Percentiles rank a stretch among this genome's conserved stretches.
Conservation (phyloP, 2,888 invertebrate species). For the Theretra japonica region DNA sequence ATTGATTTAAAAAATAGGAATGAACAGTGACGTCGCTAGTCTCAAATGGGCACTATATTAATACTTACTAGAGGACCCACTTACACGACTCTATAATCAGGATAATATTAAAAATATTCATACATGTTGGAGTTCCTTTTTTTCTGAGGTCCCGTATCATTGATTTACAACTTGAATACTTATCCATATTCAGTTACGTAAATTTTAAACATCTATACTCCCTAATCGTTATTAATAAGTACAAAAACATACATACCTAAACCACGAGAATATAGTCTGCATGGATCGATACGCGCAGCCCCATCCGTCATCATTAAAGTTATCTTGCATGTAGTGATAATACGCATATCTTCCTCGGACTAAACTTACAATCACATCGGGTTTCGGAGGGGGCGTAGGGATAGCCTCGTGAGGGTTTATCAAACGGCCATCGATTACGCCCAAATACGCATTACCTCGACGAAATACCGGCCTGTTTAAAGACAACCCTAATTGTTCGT, state of each 20-base stretch:
- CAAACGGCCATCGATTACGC: slow-evolving; percentile 84
- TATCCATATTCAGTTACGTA: too few species aligned
- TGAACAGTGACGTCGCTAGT: too few species aligned
- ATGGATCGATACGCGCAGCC: slow-evolving; percentile 99
- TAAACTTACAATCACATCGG: slow-evolving; percentile 67
- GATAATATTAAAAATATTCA: too few species aligned
- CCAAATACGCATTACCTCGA: slow-evolving; percentile 86
- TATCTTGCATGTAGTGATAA: slow-evolving; percentile 98
- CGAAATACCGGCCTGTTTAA: slow-evolving; percentile 90
- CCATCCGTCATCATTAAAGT: slow-evolving; percentile 98
- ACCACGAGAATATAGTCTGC: slow-evolving; percentile 99
- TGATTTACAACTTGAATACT: too few species aligned
- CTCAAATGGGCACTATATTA: too few species aligned
- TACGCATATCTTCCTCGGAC: slow-evolving; percentile 96
- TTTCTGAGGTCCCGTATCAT: too few species aligned
- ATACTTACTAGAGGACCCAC: too few species aligned
- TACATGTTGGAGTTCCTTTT: too few species aligned
- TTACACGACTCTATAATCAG: too few species aligned
- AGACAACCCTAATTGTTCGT: slow-evolving; percentile 88
- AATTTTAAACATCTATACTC: too few species aligned
- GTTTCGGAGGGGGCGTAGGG: slow-evolving; percentile 59
- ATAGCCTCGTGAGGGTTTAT: slow-evolving; percentile 90
- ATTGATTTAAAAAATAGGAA: too few species aligned
- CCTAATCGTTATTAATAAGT: background rate
- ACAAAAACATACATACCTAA: slow-evolving; percentile 77